Conservation (phyloP, 2,113 vertebrate species). For the Neolamprologus longior region DNA sequence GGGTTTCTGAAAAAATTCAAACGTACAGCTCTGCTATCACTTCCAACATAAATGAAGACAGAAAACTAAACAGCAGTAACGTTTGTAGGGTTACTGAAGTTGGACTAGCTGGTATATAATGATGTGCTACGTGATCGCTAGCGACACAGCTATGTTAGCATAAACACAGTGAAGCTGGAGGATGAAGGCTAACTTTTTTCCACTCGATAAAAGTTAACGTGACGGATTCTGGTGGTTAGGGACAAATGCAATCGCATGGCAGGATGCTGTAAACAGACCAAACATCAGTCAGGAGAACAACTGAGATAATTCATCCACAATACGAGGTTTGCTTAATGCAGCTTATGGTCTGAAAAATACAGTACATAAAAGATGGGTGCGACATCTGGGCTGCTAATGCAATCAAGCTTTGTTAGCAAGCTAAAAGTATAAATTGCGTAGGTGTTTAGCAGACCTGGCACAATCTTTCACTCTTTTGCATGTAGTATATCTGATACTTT, state of each 20-base stretch:
- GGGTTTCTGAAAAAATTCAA: accelerated
- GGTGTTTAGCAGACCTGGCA: not conserved
- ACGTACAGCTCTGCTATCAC: accelerated
- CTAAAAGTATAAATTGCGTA: not conserved
- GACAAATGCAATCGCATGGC: accelerated
- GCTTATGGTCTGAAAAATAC: not conserved
- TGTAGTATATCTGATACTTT: not conserved
- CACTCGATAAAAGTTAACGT: accelerated
- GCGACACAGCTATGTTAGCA: accelerated
- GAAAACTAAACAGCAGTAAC: not conserved
- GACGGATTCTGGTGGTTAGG: accelerated
- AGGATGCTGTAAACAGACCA: not conserved
- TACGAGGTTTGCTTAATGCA: not conserved
- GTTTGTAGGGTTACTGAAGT: not conserved
- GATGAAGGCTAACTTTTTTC: not conserved
- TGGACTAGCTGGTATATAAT: accelerated
- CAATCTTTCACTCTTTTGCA: not conserved
- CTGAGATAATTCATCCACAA: accelerated
- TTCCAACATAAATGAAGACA: too few relatives aligned
- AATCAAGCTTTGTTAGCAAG: not conserved
- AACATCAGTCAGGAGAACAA: not conserved
- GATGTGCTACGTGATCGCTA: accelerated
- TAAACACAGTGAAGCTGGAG: not conserved
- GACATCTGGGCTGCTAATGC: not conserved
- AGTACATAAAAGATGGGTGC: not conserved